Conservation (phyloP, 2,888 invertebrate species). For the Drosophila testacea region DNA sequence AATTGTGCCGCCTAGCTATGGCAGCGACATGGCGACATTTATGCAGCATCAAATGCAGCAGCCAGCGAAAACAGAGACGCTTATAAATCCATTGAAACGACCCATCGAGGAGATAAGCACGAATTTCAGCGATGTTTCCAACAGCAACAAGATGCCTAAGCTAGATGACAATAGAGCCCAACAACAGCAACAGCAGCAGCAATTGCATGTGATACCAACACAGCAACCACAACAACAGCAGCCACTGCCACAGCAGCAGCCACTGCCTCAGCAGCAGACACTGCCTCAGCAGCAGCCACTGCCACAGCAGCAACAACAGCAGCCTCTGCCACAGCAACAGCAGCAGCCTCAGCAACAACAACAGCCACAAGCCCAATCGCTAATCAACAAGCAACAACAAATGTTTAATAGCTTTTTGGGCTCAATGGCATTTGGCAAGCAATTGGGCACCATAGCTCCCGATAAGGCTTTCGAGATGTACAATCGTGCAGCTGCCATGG, state of each 20-base stretch:
- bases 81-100: slow-evolving; percentile 76
- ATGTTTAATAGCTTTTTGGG: slow-evolving; percentile 85
- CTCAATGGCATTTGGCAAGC: slow-evolving; percentile 83
- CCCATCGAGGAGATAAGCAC: slow-evolving; percentile 72
- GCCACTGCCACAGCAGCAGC: slow-evolving; percentile 35
- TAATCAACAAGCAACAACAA: slow-evolving; percentile 80
- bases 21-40: slow-evolving; percentile 80
- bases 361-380: slow-evolving; percentile 59
- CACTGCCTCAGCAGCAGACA: slow-evolving; percentile 67
- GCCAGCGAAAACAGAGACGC: slow-evolving; percentile 62
- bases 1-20: slow-evolving; percentile 67
- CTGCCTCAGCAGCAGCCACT: slow-evolving; percentile 60
- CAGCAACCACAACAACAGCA: slow-evolving; percentile 45
- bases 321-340: slow-evolving; percentile 30
- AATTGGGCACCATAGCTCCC: slow-evolving; percentile 82
- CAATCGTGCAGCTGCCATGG: slow-evolving; percentile 84
- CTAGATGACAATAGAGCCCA: slow-evolving; percentile 62
- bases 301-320: slow-evolving; percentile 57
- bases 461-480: slow-evolving; percentile 85
- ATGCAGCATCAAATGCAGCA: slow-evolving; percentile 82
- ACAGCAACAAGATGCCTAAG: slow-evolving; percentile 78
- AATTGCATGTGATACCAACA: slow-evolving; percentile 30
- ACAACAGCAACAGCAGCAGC: slow-evolving; percentile 39
- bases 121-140: slow-evolving; percentile 73
- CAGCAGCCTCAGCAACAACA: slow-evolving; percentile 37